Evolutionary conservation across 2,113 vertebrate species (phyloP), one percentile per base, ranked within the genome.

Genomic region (Irena cyanogastra): DNA sequence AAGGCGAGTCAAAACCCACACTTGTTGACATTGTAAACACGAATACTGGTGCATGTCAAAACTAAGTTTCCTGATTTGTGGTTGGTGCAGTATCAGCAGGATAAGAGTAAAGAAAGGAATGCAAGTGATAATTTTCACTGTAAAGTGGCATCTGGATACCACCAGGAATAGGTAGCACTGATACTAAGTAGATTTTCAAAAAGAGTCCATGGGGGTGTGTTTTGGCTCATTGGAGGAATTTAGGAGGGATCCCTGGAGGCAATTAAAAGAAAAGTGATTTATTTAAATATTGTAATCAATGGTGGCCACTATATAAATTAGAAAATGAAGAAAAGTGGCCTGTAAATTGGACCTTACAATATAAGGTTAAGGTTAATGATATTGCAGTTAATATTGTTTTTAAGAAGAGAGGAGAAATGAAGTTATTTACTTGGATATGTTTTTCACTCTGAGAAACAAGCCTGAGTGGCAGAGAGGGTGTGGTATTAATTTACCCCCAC

Each of bases 1-100:
- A n/a, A n/a, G n/a, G n/a, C n/a, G n/a, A n/a, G n/a, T n/a, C n/a
- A n/a, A n/a, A n/a, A n/a, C n/a, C n/a, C n/a, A n/a, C 37, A 27
- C n/a, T 49, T 76, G 42, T 24, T 21, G 17, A 8, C n/a, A 39
- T 5, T 31, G n/a, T 19, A 57, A 60, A 31, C 1, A 2, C 1
- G 7, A 76, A 76, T 17, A 39, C 21, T 49, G 44, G n/a, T 39
- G 21, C 31, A 60, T 21, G 21, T 39, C 1, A 1, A 39, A 76
- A 31, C 27, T 24, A 60, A 39, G 44, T 23, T 76, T 60, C 20
- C 16, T 5, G 27, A 11, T 60, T 31, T 60, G n/a, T 60, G 11
- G 16, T 47, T 2, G 0, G 16, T 61, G 44, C 57, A 39, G n/a
- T 39, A 39, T 39, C 3, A 7, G 16, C 1, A 1, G n/a, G 39